Conservation (phyloP, 2,888 invertebrate species). For the Heteromurus nitidus region DNA sequence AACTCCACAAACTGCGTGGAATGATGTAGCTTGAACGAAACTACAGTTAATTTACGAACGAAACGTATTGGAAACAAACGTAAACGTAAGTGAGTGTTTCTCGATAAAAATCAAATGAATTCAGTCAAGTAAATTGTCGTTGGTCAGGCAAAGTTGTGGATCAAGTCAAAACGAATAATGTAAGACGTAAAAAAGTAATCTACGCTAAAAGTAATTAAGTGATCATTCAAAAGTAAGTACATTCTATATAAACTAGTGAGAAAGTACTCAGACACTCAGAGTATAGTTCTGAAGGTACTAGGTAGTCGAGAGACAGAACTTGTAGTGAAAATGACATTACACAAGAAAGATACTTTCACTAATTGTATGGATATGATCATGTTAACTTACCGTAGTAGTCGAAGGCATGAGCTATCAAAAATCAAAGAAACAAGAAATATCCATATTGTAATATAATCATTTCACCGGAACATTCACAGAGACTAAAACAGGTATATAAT, state of each 20-base stretch:
- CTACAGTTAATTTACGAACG: too few species aligned
- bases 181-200: neutral
- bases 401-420: slow-evolving; percentile 91
- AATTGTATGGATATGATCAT: slow-evolving; percentile 10
- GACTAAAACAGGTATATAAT: slow-evolving; percentile 44
- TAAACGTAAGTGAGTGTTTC: neutral
- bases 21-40: too few species aligned
- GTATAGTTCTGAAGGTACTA: too few species aligned
- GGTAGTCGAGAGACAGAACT: too few species aligned
- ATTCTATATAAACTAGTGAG: too few species aligned
- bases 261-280: too few species aligned
- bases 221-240: neutral
- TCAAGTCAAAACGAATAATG: too few species aligned
- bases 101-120: too few species aligned
- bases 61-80: too few species aligned
- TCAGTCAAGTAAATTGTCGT: too few species aligned
- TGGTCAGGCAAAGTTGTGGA: too few species aligned
- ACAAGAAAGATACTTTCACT: neutral
- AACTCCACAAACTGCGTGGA: too few species aligned
- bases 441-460: slow-evolving; percentile 67
- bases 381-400: slow-evolving; percentile 99
- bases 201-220: neutral
- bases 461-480: slow-evolving; percentile 44
- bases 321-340: neutral
- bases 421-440: slow-evolving; percentile 75